Evolutionary conservation across 1,140 invertebrate genomes (phyloP), one percentile per base, ranked within the genome.

Genomic region (Drosophila murphyi): DNA sequence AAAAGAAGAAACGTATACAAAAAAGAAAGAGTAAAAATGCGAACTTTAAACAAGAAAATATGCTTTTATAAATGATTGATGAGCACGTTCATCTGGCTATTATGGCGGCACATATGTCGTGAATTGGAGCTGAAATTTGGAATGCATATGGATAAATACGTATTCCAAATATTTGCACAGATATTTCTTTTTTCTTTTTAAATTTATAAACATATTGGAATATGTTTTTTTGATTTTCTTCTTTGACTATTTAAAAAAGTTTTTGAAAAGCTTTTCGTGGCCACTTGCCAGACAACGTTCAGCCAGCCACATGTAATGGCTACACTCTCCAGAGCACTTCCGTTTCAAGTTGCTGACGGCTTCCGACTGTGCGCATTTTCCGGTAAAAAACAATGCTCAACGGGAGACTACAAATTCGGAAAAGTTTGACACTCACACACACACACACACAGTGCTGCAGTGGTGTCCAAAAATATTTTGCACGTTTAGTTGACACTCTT

Each of bases 21-120:
- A n/a, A 55, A 51, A 50, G 45, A 51, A 50, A 60, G 52, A 34
- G 2, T 3, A 64, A 35, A 41, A 70, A 70, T 57, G 65, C 50
- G 52, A 86, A 86, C 65, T 87, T 88, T 65, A 87, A 88, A 81
- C 48, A 83, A 80, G 65, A 80, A 83, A 87, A 89, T 88, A 83
- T 72, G 76, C 12, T 82, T 81, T 69, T 65, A 56, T 72, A 70
- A 80, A 85, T 85, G 85, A 88, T 88, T 89, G 85, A 88, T 88
- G 85, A 78, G 71, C 67, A 60, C 62, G 37, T 41, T 64, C 51
- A 51, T 71, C 70, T 61, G 61, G 56, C 51, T 67, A 51, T 62
- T 67, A 51, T 56, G 35, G 59, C 64, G 71, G 71, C 69, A 71
- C 67, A 69, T 76, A 48, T 80, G 69, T 62, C 61, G 62, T 52